Evolutionary conservation across 2,888 invertebrate genomes (phyloP).

Genomic region (Temnothorax unifasciatus): DNA sequence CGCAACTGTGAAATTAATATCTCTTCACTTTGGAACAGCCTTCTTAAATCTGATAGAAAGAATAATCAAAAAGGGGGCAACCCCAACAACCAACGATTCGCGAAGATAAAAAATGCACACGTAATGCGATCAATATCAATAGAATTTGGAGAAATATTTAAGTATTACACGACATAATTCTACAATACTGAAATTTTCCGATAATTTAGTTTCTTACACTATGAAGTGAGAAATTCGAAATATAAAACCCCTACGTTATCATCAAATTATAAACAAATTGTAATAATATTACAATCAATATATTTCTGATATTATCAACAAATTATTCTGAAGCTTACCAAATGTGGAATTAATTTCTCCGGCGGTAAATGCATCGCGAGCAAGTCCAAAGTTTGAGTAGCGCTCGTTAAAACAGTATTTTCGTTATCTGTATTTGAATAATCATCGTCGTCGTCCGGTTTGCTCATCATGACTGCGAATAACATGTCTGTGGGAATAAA

Average conservation of each 20-base stretch:
- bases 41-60: not conserved
- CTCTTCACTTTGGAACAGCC: not conserved
- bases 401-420: slow-evolving; percentile 89
- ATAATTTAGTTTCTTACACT: not conserved
- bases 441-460: slow-evolving; percentile 89
- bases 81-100: not conserved
- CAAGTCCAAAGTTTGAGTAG: slow-evolving; percentile 91
- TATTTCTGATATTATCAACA: not conserved
- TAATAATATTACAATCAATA: not conserved
- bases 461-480: slow-evolving; percentile 90
- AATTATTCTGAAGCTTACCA: slow-evolving; percentile 86
- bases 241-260: not conserved
- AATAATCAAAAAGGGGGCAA: not conserved
- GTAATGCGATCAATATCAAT: not conserved
- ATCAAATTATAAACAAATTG: not conserved
- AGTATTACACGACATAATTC: not conserved
- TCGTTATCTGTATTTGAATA: slow-evolving; percentile 89
- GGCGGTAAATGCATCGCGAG: slow-evolving; percentile 92
- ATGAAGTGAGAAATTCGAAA: not conserved
- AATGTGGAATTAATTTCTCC: slow-evolving; percentile 91
- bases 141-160: not conserved
- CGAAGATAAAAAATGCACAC: not conserved
- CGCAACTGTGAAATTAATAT: slow-evolving; percentile 84
- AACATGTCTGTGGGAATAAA: slow-evolving; percentile 88
- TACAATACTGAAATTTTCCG: not conserved